These are phyloP conservation scores for Hypolimnas misippus DNA, from an alignment of 2,888 invertebrate genomes.

Conservation along the genomic window DNA sequence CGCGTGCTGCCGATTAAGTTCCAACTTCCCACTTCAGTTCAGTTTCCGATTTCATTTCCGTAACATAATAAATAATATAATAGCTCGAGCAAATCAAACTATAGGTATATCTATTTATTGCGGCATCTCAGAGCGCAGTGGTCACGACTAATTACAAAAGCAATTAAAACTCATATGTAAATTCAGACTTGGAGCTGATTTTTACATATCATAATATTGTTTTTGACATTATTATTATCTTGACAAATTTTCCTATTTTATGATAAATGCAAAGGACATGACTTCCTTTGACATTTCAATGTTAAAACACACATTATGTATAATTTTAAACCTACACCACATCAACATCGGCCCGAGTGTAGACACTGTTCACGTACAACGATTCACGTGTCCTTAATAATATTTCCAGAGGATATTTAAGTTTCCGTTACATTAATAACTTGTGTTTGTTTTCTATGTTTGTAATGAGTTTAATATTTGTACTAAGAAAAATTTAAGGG, in stretches of 20 bases:
- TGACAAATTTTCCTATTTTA: background rate
- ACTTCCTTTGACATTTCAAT: slow-evolving; percentile 9
- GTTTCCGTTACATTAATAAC: background rate
- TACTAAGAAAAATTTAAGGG: background rate
- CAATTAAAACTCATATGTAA: background rate
- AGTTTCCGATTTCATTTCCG: slow-evolving; percentile 26
- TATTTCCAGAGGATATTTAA: background rate
- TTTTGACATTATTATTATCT: background rate
- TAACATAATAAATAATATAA: background rate
- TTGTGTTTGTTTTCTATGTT: background rate
- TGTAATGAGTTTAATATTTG: no score
- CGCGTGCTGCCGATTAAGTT: slow-evolving; percentile 10
- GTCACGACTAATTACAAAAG: no score
- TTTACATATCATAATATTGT: background rate
- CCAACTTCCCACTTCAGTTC: slow-evolving; percentile 14
- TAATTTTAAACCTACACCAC: background rate
- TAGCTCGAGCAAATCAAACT: background rate
- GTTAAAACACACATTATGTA: background rate
- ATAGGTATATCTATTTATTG: background rate
- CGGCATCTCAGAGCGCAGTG: no score
- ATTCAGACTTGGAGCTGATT: no score
- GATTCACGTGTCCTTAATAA: background rate
- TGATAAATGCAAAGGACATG: background rate
- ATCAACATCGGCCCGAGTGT: background rate
- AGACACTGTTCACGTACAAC: background rate